These are phyloP conservation scores for Netelia inedita DNA, from an alignment of 2,888 invertebrate genomes.

Conservation along the genomic window DNA sequence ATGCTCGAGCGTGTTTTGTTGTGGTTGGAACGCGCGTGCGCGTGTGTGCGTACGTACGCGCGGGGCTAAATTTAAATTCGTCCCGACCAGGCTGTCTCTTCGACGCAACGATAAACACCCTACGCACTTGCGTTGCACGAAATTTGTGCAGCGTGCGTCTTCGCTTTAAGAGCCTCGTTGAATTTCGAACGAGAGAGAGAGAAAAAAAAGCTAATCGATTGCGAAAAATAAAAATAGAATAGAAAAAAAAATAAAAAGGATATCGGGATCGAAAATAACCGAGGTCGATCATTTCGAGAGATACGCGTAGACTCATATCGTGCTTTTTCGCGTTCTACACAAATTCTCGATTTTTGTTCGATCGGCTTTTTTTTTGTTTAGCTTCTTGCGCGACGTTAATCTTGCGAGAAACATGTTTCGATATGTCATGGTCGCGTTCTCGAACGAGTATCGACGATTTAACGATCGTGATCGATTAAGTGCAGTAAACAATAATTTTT, in stretches of 20 bases:
- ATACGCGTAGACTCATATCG: too few species aligned
- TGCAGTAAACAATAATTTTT: too few species aligned
- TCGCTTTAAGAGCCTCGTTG: not conserved
- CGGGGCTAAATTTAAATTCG: constrained; percentile 53
- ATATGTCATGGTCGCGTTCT: too few species aligned
- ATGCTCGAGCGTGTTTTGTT: constrained; percentile 6
- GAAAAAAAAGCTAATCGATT: not conserved
- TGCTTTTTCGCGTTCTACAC: too few species aligned
- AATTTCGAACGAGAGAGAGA: not conserved
- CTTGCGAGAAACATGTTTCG: too few species aligned
- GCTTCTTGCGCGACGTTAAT: too few species aligned
- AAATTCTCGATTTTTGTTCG: too few species aligned
- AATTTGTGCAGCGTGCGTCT: not conserved
- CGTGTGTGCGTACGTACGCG: not conserved
- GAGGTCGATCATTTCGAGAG: too few species aligned
- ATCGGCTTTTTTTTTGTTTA: too few species aligned
- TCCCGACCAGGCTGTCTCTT: constrained; percentile 32
- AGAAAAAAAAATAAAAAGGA: not conserved
- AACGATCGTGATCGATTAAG: too few species aligned
- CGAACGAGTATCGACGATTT: too few species aligned
- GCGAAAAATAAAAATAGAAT: not conserved
- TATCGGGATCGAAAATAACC: too few species aligned
- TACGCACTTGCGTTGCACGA: constrained; percentile 21
- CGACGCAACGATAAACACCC: constrained; percentile 50
- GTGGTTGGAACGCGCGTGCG: constrained; percentile 29